Conservation (phyloP, 2,888 invertebrate genomes). For the Ctena decussata region DNA sequence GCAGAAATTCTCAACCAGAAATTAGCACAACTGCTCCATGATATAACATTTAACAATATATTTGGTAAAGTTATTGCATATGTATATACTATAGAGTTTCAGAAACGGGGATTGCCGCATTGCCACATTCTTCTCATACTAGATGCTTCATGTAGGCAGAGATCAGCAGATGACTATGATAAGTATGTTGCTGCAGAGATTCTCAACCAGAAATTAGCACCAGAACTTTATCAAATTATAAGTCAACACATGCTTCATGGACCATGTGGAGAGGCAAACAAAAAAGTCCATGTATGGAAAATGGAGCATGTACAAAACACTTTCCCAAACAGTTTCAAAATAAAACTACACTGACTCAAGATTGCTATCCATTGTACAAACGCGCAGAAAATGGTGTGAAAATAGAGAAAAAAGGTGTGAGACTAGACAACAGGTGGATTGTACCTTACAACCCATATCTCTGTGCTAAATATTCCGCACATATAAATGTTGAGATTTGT, state of each 20-base stretch:
- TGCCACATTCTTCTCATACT: no score
- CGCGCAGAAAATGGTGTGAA: constrained; percentile 1
- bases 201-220: background rate
- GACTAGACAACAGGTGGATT: constrained; percentile 36
- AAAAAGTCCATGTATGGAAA: constrained; percentile 31
- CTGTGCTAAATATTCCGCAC: constrained; percentile 14
- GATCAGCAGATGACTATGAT: no score
- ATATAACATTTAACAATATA: no score
- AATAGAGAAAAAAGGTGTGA: background rate
- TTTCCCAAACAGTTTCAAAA: background rate
- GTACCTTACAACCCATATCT: constrained; percentile 42
- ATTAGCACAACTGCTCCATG: no score
- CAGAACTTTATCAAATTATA: constrained; percentile 9
- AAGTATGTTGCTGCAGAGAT: constrained; percentile 25
- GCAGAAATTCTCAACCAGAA: no score
- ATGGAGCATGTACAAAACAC: constrained; percentile 19
- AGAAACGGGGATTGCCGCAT: no score
- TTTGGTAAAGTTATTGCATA: no score
- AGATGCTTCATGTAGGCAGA: no score
- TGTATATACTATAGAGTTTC: no score
- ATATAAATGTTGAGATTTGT: constrained; percentile 41
- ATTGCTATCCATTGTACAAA: constrained; percentile 34
- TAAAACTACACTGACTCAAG: constrained; percentile 6
- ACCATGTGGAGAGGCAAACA: constrained; percentile 14
- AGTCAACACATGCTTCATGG: constrained; percentile 36